Conservation (phyloP, 2,888 invertebrate genomes). For the Tachina fera region DNA sequence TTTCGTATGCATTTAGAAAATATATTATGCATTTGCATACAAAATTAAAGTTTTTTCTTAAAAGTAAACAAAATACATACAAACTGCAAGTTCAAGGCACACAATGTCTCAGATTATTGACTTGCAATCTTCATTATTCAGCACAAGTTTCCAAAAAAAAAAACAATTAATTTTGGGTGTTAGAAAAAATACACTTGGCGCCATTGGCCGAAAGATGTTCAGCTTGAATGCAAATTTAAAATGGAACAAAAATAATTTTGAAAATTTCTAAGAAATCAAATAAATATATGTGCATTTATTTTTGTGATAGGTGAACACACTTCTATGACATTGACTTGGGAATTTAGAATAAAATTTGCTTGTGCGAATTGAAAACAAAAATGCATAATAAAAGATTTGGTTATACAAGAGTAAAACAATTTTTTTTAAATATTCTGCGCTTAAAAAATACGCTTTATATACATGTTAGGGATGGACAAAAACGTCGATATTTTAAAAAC, state of each 20-base stretch:
- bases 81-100: slow-evolving; percentile 6
- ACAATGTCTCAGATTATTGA: slow-evolving; percentile 22
- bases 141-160: not conserved
- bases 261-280: not conserved
- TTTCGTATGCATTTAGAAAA: slow-evolving; percentile 44
- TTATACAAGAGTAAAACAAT: no score
- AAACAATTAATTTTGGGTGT: not conserved
- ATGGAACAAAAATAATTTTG: not conserved
- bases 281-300: not conserved
- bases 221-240: slow-evolving; percentile 12
- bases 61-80: not conserved
- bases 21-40: slow-evolving; percentile 16
- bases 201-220: not conserved
- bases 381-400: no score
- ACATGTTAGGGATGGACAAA: no score
- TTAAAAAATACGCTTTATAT: no score
- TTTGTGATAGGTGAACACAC: slow-evolving; percentile 7
- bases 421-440: no score
- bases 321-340: slow-evolving; percentile 11
- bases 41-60: not conserved
- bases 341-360: not conserved
- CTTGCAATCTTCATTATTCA: slow-evolving; percentile 2
- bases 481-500: no score
- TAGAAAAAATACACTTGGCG: slow-evolving; percentile 18
- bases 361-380: no score